Evolutionary conservation across 64 coral and sea anemone genomes (phyloP).

Genomic region (Trachythela sp.): DNA sequence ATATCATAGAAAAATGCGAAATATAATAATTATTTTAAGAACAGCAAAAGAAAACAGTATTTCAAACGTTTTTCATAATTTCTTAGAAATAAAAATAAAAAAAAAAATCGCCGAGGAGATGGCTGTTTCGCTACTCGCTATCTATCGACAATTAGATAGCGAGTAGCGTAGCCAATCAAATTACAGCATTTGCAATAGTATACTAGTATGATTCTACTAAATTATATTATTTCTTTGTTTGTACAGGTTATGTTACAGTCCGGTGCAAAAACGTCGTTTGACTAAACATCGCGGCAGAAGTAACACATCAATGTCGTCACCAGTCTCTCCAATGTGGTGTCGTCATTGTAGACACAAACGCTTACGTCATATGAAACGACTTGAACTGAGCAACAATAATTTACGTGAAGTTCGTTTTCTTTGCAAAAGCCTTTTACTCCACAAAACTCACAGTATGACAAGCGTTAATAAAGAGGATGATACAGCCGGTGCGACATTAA

Average conservation of each 20-base stretch:
- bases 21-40: no score
- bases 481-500: background rate
- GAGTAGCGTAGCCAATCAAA: no score
- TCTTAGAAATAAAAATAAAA: no score
- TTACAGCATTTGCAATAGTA: no score
- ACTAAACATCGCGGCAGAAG: conserved; percentile 43
- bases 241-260: background rate
- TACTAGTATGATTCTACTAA: no score
- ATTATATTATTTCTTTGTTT: background rate
- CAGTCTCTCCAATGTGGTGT: conserved; percentile 44
- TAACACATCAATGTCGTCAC: conserved; percentile 11
- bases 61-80: no score
- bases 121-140: no score
- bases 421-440: background rate
- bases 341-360: conserved; percentile 71
- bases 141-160: no score
- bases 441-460: background rate
- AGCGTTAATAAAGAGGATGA: background rate
- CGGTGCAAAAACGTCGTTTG: conserved; percentile 19
- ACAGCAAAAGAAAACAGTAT: no score
- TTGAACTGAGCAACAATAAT: conserved; percentile 78
- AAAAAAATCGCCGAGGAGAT: no score
- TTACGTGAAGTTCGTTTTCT: conserved; percentile 64
- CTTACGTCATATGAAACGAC: conserved; percentile 62
- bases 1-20: no score